phyloP scores from a whole-genome alignment of 2,888 invertebrate genomes.

The Priocnemis perturbator region DNA sequence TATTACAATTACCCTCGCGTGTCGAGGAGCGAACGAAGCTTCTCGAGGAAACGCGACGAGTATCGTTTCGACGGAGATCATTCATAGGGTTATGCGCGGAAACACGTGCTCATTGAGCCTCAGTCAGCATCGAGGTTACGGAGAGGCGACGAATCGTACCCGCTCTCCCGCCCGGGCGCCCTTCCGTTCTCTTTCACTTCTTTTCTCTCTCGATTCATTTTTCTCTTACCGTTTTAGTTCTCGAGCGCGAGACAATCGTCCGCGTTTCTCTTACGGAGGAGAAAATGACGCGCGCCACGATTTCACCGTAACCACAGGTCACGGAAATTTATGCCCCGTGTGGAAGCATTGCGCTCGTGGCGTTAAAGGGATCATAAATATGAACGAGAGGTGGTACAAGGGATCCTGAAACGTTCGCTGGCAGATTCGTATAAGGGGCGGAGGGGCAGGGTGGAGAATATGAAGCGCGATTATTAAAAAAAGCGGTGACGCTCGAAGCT shows the following conservation, averaged over 20 bases:
- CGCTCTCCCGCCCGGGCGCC: background rate
- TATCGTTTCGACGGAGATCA: background rate
- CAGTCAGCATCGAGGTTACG: background rate
- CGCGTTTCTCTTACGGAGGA: constrained; percentile 16
- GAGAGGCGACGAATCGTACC: background rate
- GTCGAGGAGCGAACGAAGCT: too few species aligned
- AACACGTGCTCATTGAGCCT: background rate
- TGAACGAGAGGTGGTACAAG: constrained; percentile 22
- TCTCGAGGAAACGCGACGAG: constrained; percentile 12
- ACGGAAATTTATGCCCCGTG: constrained; percentile 50
- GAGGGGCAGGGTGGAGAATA: too few species aligned
- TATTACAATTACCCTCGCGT: constrained; percentile 7
- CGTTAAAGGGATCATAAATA: constrained; percentile 45
- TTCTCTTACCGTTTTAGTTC: background rate
- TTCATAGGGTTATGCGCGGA: too few species aligned
- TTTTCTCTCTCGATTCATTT: background rate
- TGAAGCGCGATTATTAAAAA: too few species aligned
- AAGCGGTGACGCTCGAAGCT: too few species aligned
- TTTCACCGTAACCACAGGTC: constrained; percentile 53
- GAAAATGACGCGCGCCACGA: constrained; percentile 40
- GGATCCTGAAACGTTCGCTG: background rate
- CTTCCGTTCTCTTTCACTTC: constrained; percentile 12
- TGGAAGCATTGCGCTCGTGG: constrained; percentile 18
- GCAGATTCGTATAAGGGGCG: too few species aligned
- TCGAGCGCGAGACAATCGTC: constrained; percentile 16